These are phyloP conservation scores for Cryptocephalus primarius DNA, from an alignment of 2,888 invertebrate species.

Conservation along the genomic window DNA sequence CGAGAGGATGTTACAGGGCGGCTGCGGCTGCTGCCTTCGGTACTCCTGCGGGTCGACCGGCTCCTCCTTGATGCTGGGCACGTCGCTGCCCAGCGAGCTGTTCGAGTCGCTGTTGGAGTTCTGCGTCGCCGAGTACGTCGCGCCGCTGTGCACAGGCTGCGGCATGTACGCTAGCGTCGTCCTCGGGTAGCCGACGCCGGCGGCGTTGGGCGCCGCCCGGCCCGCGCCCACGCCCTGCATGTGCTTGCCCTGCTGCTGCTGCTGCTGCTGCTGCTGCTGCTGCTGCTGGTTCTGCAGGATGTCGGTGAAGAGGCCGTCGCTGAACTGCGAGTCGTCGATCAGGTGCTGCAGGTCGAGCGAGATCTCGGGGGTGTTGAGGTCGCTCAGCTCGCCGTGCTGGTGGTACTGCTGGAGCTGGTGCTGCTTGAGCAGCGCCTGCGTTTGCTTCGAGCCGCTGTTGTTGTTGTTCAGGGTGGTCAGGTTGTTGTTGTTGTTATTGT, in stretches of 20 bases:
- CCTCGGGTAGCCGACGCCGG: conserved; percentile 42
- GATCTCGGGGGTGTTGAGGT: conserved; percentile 86
- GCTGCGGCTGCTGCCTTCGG: conserved; percentile 45
- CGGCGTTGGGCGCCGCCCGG: too few relatives aligned
- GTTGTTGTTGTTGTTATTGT: conserved; percentile 41
- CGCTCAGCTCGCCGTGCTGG: conserved; percentile 65
- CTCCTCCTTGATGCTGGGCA: conserved; percentile 77
- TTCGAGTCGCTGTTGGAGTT: conserved; percentile 36
- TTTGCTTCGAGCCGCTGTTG: conserved; percentile 43
- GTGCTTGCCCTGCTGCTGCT: conserved; percentile 42
- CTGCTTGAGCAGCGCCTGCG: conserved; percentile 50
- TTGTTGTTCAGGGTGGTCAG: conserved; percentile 38
- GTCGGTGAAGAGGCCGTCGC: conserved; percentile 77
- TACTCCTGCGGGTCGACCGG: conserved; percentile 71
- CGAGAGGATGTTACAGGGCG: conserved; percentile 34
- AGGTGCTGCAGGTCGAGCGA: conserved; percentile 84
- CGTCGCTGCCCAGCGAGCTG: conserved; percentile 44
- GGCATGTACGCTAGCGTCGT: conserved; percentile 84
- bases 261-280: conserved; percentile 34
- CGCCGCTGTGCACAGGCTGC: conserved; percentile 78
- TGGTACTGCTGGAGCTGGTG: conserved; percentile 65
- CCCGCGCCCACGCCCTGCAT: conserved; percentile 47
- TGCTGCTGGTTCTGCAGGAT: conserved; percentile 52
- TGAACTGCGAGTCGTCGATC: conserved; percentile 83
- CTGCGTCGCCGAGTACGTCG: conserved; percentile 41